Base-by-base conservation (phyloP, 2,797 vertebrate genomes). In the Tolypeutes matacus region DNA sequence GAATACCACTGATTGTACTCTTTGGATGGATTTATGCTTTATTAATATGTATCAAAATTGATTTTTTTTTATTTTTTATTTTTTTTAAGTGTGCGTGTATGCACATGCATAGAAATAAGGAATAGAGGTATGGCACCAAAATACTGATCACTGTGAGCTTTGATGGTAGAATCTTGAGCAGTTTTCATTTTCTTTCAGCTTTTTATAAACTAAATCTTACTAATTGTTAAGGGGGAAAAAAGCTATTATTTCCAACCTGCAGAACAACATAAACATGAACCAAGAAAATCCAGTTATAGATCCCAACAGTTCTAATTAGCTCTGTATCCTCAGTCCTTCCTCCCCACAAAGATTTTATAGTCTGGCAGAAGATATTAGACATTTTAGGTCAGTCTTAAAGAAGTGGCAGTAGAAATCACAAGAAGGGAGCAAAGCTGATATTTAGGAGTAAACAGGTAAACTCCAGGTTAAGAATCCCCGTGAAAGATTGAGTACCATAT, bases 161-260 rank as follows among this genome's bases (percentile, higher is more conserved):
- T 64, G 46, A 53, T 87, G 31, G 46, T 34, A 72, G 46, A 86
- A 83, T 64, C 46, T 70, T 15, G 4, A 2, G 53, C 46, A n/a
- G 27, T 69, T 82, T 91, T 85, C 20, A 21, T 49, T 46, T 87
- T 65, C 31, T 67, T 53, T 80, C 67, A 75, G n/a, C 18, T 92
- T 89, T 90, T 65, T 51, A 89, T 65, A 65, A 78, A 95, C 86
- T 90, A 65, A 82, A 77, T 23, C 14, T 81, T 42, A 51, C 25
- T 80, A 62, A 56, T n/a, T 77, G 5, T 60, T 78, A 49, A 78
- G 53, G 46, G 29, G 3, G 20, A 75, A 77, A 90, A 20, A 62
- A 81, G 42, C 51, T 89, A 70, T 36, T 34, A 36, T 91, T 85
- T 73, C 36, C 65, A 85, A 69, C 17, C 36, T 56, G 7, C 20